Evolutionary conservation across 1,140 invertebrate species (phyloP), one percentile per base, ranked within the genome.

Genomic region (Hylaeus anthracinus): DNA sequence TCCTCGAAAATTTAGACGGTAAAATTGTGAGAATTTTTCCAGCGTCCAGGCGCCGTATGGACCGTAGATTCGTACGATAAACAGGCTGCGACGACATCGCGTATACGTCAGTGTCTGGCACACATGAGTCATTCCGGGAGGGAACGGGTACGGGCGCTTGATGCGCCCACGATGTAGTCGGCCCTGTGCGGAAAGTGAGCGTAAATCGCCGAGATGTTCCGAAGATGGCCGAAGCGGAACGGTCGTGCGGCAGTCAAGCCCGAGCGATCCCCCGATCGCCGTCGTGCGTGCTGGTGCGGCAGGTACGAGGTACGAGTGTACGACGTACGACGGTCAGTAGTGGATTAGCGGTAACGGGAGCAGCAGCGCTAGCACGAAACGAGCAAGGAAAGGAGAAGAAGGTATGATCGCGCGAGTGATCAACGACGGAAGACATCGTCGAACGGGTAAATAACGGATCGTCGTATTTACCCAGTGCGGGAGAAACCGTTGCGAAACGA

Each of bases 181-280:
- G 3, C 63, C 41, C 84, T 85, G 83, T 70, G 65, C 74, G 53
- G 74, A 77, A 64, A 77, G 80, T 77, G 74, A 72, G 75, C 80
- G 80, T 43, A 69, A 48, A 45, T 2, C 5, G 43, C 8, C 73
- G 83, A 74, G 51, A 8, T 6, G 26, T 12, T 3, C 15, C 86
- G 88, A 77, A 81, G 53, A 77, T 65, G 58, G 56, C 84, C 86
- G 87, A 89, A 58, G 43, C n/a, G 41, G 0, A 55, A 26, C 69
- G 56, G 51, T 73, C 67, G 74, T 76, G 72, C 83, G 79, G 63
- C 85, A 83, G 85, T 87, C 86, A 84, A 84, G 84, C 58, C 74
- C 79, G 87, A 88, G 84, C 73, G 80, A 86, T 74, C 78, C 67
- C 83, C 81, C 75, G 82, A 85, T 85, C 75, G 85, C 61, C 78